phyloP scores from a whole-genome alignment of 2,797 vertebrate genomes.

The Phrynocephalus vlangalii region DNA sequence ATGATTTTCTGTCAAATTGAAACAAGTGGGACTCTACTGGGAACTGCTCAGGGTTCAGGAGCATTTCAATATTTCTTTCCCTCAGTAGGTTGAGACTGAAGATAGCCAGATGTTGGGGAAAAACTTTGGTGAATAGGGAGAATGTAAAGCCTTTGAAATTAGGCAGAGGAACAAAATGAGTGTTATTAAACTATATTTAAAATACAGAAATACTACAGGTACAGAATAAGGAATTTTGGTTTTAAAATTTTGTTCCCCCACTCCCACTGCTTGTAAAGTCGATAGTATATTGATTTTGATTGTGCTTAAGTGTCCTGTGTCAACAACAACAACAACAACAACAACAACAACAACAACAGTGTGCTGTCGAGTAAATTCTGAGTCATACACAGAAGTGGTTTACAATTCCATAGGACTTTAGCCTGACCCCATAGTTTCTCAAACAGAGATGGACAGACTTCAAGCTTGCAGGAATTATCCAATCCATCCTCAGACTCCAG shows the following conservation, averaged over 20 bases:
- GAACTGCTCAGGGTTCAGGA: slow-evolving; percentile 12
- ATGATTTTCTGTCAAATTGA: slow-evolving; percentile 35
- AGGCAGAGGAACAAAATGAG: background rate
- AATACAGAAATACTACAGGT: background rate
- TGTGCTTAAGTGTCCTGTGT: no score
- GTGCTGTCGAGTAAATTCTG: no score
- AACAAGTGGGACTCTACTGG: background rate
- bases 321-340: no score
- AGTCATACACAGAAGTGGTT: no score
- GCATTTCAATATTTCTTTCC: slow-evolving; percentile 26
- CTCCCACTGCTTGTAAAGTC: background rate
- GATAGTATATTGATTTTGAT: no score
- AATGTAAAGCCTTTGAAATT: background rate
- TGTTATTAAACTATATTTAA: background rate
- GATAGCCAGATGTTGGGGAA: background rate
- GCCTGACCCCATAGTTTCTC: no score
- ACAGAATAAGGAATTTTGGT: no score
- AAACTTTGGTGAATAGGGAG: background rate
- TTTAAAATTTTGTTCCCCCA: background rate
- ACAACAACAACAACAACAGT: no score
- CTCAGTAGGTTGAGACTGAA: background rate
- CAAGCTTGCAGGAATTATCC: background rate
- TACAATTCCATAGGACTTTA: no score
- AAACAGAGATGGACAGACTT: no score
- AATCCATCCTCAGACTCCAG: background rate